Evolutionary conservation across 2,888 invertebrate genomes (phyloP), one percentile per base, ranked within the genome.

Genomic region (Drosophila macrothrix): DNA sequence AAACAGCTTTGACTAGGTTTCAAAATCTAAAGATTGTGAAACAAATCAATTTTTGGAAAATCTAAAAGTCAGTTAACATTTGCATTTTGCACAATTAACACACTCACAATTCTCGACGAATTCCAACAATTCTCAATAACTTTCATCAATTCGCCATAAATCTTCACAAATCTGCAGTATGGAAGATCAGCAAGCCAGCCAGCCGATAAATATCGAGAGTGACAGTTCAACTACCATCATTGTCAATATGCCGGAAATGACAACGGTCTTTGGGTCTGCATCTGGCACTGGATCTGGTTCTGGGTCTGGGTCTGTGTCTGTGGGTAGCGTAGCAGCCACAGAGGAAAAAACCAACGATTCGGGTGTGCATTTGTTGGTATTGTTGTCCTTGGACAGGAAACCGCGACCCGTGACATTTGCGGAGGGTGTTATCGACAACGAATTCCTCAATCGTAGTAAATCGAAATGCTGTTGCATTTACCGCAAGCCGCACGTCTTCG

Each of bases 381-480:
- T 65, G 67, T 56, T 69, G 65, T 54, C 70, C 62, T 3, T 59
- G 53, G 50, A 64, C 4, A 10, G 60, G 10, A n/a, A 35, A n/a
- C 0, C 4, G 19, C 68, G 68, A 0, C 74, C 33, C 19, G 90
- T 90, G 4, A 49, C 29, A 12, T 84, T 85, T 35, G 67, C 87
- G 14, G 70, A 64, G 43, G 67, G 69, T 1, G 84, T 84, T 28
- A 52, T 90, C 49, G 78, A 87, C 33, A 90, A 84, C n/a, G 84
- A 90, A 61, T 37, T 60, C 19, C 37, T 89, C 73, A 76, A 84
- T 56, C 72, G 84, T 0, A 74, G 70, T 35, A 90, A 73, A 14
- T 84, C 88, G 14, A 90, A 89, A 22, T 89, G 91, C 66, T 87
- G 88, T 16, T 85, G 84, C 74, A 74, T 89, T 25, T 89, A 89